Evolutionary conservation across 2,888 invertebrate species (phyloP), one percentile per base, ranked within the genome.

Genomic region (Limenitis camilla): DNA sequence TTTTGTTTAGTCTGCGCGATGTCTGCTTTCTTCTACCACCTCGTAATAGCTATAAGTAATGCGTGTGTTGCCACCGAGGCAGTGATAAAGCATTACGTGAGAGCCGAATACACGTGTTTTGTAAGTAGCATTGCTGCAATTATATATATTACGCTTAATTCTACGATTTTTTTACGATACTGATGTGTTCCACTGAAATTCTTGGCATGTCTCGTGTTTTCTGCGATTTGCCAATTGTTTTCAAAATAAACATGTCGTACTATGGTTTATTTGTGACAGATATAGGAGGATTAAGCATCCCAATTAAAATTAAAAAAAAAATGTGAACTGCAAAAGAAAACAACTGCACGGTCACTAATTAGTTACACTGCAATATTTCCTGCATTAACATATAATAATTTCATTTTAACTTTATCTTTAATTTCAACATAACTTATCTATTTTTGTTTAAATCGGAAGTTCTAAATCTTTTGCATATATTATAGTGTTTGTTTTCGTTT

Each of bases 1-100:
- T 81, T 84, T 83, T 85, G 69, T 74, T 63, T 67, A 71, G 85
- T 86, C 84, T 86, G 71, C 72, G 60, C 71, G 76, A 76, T 80
- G 85, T 85, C 85, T 86, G 81, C 85, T 86, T 85, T 85, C 84
- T 78, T 85, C 78, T 75, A 75, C 70, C 71, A 68, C 65, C 44
- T 54, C 29, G 60, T 59, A 59, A 76, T 75, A 73, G 72, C 71
- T 76, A 73, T 76, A 80, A 80, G 79, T 80, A 77, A 76, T 74
- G 75, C 69, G 71, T 72, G 70, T 68, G 69, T 63, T 61, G 70
- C 65, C 59, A 65, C 64, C 64, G 63, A 69, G 62, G 70, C 74
- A 72, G 74, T 75, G 76, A 74, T 73, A 69, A 72, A 62, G 69
- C 64, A 74, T 73, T 74, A 79, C 75, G 75, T 74, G 76, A 78